Conservation (phyloP, 2,888 invertebrate genomes). For the Chydorus sphaericus region DNA sequence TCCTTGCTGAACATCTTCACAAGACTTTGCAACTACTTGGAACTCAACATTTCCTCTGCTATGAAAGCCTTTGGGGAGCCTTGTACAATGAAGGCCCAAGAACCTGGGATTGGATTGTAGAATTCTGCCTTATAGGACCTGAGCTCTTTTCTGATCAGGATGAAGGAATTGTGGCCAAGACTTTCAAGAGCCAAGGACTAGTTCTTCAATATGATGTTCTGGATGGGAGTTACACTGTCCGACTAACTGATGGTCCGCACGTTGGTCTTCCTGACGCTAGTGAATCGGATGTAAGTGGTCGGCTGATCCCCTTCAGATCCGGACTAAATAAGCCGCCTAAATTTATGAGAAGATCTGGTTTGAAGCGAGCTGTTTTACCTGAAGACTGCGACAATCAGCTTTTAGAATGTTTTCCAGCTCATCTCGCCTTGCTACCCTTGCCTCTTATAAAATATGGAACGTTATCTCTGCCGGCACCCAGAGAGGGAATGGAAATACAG, state of each 20-base stretch:
- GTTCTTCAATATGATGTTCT: conserved; percentile 34
- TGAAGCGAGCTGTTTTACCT: conserved; percentile 37
- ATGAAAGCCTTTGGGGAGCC: conserved; percentile 41
- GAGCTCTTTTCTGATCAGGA: conserved; percentile 32
- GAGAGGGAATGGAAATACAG: conserved; percentile 40
- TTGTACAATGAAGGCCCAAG: conserved; percentile 35
- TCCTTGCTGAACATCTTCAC: conserved; percentile 28
- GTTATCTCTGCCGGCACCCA: conserved; percentile 36
- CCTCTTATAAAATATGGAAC: conserved; percentile 33
- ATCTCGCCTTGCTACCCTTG: conserved; percentile 31
- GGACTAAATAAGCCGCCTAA: conserved; percentile 15
- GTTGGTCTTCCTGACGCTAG: conserved; percentile 22
- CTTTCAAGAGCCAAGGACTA: conserved; percentile 34
- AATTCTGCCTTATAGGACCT: conserved; percentile 36
- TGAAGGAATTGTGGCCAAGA: conserved; percentile 33
- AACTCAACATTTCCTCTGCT: conserved; percentile 40
- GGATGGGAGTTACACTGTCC: conserved; percentile 35
- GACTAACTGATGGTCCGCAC: conserved; percentile 14
- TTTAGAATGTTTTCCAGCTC: conserved; percentile 36
- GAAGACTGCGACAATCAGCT: conserved; percentile 37
- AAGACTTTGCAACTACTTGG: conserved; percentile 31
- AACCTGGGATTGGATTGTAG: conserved; percentile 38
- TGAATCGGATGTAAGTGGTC: conserved; percentile 29
- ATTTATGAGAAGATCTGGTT: conserved; percentile 36
- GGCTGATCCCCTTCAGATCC: conserved; percentile 5